Evolutionary conservation across 35 echinoderm and acorn worm genomes (phyloP).

Genomic region (Patiria miniata): DNA sequence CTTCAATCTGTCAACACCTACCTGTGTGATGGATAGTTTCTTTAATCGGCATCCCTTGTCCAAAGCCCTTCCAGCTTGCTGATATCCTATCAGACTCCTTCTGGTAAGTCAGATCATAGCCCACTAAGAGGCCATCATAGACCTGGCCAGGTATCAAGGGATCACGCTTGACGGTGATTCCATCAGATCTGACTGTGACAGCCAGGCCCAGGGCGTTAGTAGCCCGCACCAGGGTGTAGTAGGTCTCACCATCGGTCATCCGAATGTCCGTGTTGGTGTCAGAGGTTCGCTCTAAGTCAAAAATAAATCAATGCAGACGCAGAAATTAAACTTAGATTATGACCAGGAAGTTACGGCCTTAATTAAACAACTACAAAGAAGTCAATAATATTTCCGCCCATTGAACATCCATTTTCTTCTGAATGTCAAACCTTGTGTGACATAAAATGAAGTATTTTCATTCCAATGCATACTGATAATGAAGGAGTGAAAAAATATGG

Average conservation of each 20-base stretch:
- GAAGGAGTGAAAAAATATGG: too few relatives aligned
- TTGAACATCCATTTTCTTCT: too few relatives aligned
- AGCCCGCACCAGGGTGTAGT: conserved; percentile 28
- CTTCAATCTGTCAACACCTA: too few relatives aligned
- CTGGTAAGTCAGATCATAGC: conserved; percentile 34
- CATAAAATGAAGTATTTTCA: too few relatives aligned
- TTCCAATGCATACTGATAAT: too few relatives aligned
- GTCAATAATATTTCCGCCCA: too few relatives aligned
- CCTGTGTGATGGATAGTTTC: conserved; percentile 7
- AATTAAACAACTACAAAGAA: too few relatives aligned
- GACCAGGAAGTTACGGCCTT: too few relatives aligned
- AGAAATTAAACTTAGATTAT: too few relatives aligned
- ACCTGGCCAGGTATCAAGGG: conserved; percentile 47
- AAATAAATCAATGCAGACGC: too few relatives aligned
- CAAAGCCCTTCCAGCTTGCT: conserved; percentile 39
- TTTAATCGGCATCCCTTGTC: not conserved
- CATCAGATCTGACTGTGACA: conserved; percentile 26
- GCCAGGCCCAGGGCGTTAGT: conserved; percentile 22
- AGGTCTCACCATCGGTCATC: conserved; percentile 34
- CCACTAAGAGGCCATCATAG: conserved; percentile 26
- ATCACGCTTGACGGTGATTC: conserved; percentile 29
- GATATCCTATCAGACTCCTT: not conserved
- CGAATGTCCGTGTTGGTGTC: not conserved
- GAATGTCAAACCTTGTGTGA: too few relatives aligned
- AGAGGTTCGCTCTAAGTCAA: conserved; percentile 14